Base-by-base conservation (phyloP, 2,113 vertebrate genomes). In the Saimiri boliviensis region DNA sequence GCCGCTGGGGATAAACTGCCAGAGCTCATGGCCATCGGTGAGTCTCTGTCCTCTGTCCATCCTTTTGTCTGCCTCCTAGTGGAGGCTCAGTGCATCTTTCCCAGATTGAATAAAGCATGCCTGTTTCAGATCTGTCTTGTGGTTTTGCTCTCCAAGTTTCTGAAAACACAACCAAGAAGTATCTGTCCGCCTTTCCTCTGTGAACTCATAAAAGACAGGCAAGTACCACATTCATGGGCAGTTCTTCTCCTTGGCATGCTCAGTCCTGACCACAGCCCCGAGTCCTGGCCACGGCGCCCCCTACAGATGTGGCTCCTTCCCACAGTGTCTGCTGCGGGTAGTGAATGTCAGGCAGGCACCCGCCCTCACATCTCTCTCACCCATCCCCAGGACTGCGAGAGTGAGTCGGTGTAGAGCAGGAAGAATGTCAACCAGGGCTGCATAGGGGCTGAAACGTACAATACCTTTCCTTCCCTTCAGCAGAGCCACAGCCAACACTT, bases 21-120 rank as follows among this genome's bases (percentile, higher is more conserved):
- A 0, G 10, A 27, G 20, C 3, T 25, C 27, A n/a, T 0, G 0
- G 40, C 6, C 47, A 21, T 21, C 37, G 21, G 35, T 9, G 19
- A 3, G 35, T 52, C 37, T 71, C 86, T 16, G 0, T 40, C 12
- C 7, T 83, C 9, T 83, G 12, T 25, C 30, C 40, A 8, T 35
- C 16, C 21, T 56, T 13, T 6, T 56, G 40, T 54, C 49, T 23
- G 63, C 20, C 73, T 86, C 19, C 10, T 1, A 14, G n/a, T 7
- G 5, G 6, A 20, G 4, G 10, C 35, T 91, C 79, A 20, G 32
- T 5, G 60, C 5, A 4, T 27, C 58, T 42, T 54, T 80, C 47
- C 9, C 17, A 20, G 70, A 40, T 54, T 35, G 23, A 77, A 66
- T 76, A 37, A 47, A 89, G 68, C 12, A 49, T 86, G 71, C 42